A percentile compares a stretch with the other conserved stretches of the same genome.
Evolutionary conservation across 2,113 vertebrate genomes (phyloP).

Genomic region (Gobius niger): DNA sequence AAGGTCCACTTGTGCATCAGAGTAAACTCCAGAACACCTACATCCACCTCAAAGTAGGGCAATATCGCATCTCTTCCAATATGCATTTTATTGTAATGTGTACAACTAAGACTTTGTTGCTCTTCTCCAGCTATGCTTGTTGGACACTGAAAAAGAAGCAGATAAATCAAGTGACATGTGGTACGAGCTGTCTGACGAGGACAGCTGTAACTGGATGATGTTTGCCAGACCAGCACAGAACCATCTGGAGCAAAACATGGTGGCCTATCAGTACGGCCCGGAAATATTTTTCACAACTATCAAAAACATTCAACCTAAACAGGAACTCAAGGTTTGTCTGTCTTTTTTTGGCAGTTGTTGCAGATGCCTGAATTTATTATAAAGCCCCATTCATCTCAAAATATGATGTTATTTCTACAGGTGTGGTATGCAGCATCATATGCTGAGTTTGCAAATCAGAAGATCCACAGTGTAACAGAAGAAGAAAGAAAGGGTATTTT

Average conservation of each 20-base stretch:
- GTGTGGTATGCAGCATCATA: slow-evolving; percentile 98
- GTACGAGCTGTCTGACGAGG: slow-evolving; percentile 94
- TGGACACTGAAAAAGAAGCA: slow-evolving; percentile 82
- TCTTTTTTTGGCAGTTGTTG: neutral
- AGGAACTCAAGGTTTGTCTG: slow-evolving; percentile 89
- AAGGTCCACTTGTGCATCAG: slow-evolving; percentile 87
- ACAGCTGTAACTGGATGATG: slow-evolving; percentile 98
- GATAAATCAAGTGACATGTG: slow-evolving; percentile 86
- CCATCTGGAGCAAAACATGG: slow-evolving; percentile 96
- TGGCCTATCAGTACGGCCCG: slow-evolving; percentile 95
- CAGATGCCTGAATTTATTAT: neutral
- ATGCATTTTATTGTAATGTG: neutral
- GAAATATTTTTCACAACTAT: slow-evolving; percentile 97
- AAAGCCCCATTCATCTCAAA: neutral
- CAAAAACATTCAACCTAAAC: slow-evolving; percentile 96
- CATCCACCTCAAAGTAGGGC: slow-evolving; percentile 89
- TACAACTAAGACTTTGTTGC: neutral
- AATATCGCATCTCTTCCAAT: neutral
- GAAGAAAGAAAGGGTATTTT: slow-evolving; percentile 91
- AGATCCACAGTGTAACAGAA: slow-evolving; percentile 93
- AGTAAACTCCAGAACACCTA: slow-evolving; percentile 86
- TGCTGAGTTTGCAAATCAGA: slow-evolving; percentile 93
- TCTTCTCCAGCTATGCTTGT: slow-evolving; percentile 81
- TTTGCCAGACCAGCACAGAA: slow-evolving; percentile 96
- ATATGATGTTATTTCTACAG: slow-evolving; percentile 65